Conservation (phyloP, 1,140 invertebrate genomes). For the Helicoverpa armigera region DNA sequence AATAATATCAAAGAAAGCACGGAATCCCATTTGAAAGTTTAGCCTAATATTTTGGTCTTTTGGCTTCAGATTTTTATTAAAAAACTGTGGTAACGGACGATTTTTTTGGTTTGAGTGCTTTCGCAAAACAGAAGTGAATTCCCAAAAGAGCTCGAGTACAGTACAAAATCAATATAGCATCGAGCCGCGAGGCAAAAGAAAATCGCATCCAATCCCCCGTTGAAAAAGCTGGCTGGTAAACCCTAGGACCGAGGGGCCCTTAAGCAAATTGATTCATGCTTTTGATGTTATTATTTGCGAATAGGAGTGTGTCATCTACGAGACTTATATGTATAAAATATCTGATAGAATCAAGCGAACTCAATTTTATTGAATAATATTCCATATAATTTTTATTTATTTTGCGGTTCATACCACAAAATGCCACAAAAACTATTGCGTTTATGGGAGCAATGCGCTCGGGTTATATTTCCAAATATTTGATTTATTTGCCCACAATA, state of each 20-base stretch:
- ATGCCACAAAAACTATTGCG: too few relatives aligned
- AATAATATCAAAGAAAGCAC: neutral
- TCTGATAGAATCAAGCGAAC: too few relatives aligned
- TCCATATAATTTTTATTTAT: too few relatives aligned
- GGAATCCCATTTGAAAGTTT: neutral
- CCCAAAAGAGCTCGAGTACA: slow-evolving; percentile 2
- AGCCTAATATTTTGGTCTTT: neutral
- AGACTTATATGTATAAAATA: too few relatives aligned
- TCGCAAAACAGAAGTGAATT: slow-evolving; percentile 5
- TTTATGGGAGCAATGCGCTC: too few relatives aligned
- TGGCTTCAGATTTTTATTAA: neutral
- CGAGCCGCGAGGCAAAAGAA: slow-evolving; percentile 42
- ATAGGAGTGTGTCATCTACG: neutral
- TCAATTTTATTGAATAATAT: too few relatives aligned
- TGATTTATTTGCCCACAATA: too few relatives aligned
- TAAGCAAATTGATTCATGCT: slow-evolving; percentile 26
- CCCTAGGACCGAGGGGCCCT: slow-evolving; percentile 28
- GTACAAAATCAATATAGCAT: slow-evolving; percentile 42
- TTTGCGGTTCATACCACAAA: too few relatives aligned
- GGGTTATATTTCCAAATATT: too few relatives aligned
- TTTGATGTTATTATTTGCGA: slow-evolving; percentile 16
- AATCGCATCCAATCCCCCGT: slow-evolving; percentile 41
- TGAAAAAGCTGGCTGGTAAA: slow-evolving; percentile 33
- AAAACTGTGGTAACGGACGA: too few relatives aligned
- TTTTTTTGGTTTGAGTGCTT: slow-evolving; percentile 14